Conservation (phyloP, 2,797 vertebrate species). For the Micropoecilia bifurca region DNA sequence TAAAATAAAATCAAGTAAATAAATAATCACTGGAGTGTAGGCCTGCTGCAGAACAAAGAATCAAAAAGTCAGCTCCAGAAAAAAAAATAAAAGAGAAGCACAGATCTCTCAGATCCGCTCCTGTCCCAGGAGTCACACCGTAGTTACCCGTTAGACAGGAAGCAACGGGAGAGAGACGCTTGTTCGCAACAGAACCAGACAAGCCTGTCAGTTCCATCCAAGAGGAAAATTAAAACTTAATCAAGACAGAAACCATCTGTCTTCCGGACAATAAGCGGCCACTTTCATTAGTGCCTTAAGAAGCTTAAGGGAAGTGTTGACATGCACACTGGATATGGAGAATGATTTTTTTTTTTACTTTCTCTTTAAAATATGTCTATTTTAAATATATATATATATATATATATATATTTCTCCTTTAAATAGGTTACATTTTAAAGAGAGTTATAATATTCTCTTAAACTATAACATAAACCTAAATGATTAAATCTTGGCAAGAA, state of each 20-base stretch:
- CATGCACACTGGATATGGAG: conserved; percentile 26
- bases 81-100: conserved; percentile 16
- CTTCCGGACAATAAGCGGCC: conserved; percentile 69
- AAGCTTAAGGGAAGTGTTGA: conserved; percentile 74
- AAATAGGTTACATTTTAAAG: neutral
- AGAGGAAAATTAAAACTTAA: conserved; percentile 76
- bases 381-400: neutral
- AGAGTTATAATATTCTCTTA: neutral
- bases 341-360: neutral
- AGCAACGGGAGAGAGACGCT: conserved; percentile 25
- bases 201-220: conserved; percentile 47
- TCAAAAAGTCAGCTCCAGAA: conserved; percentile 1
- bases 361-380: neutral
- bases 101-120: conserved; percentile 36
- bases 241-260: conserved; percentile 84
- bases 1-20: neutral
- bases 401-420: neutral
- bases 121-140: conserved; percentile 21
- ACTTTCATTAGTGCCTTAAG: conserved; percentile 80
- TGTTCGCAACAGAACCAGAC: conserved; percentile 28
- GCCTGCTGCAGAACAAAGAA: conserved; percentile 4
- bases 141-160: conserved; percentile 12
- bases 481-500: neutral
- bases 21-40: neutral
- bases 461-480: neutral